Evolutionary conservation across 2,888 invertebrate genomes (phyloP), one percentile per base, ranked within the genome.

Genomic region (Acronicta aceris): DNA sequence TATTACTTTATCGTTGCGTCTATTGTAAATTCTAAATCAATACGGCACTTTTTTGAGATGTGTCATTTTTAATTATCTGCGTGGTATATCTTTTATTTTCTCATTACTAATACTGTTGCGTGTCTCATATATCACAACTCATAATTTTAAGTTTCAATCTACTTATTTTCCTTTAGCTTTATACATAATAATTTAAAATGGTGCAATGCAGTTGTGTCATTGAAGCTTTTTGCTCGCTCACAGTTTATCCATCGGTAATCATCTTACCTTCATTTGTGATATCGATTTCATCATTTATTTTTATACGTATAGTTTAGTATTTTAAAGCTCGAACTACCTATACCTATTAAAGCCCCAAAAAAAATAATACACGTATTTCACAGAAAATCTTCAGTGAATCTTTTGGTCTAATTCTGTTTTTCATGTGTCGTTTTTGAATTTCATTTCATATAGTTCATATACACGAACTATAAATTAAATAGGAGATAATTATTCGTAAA

Each of bases 161-260:
- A 49, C 42, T 54, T 55, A 51, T 25, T 66, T 41, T 63, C 45
- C 42, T 12, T n/a, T 2, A 25, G 13, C 38, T 43, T n/a, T n/a
- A n/a, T n/a, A n/a, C n/a, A 36, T 17, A 45, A 59, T 70, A 21
- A n/a, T n/a, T 70, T 53, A 41, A 70, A 71, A 64, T 71, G 70
- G 64, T 71, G 71, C 75, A 71, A 64, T 74, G 71, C 71, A 71
- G 71, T 74, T 49, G 71, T 70, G 63, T 70, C 70, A 70, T 69
- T 74, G 69, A 57, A 54, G 56, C 41, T 70, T 74, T 70, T 70
- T 70, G 70, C 54, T 62, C 47, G 41, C 8, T 46, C 45, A 38
- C 53, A 38, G 43, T 62, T 30, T 74, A 71, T 74, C 41, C 71
- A 70, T 63, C 64, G 55, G 38, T 57, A 54, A 54, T 57, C 41